A percentile compares a stretch with the other conserved stretches of the same genome.
Conservation (phyloP, 2,113 vertebrate genomes). For the Mobula birostris region DNA sequence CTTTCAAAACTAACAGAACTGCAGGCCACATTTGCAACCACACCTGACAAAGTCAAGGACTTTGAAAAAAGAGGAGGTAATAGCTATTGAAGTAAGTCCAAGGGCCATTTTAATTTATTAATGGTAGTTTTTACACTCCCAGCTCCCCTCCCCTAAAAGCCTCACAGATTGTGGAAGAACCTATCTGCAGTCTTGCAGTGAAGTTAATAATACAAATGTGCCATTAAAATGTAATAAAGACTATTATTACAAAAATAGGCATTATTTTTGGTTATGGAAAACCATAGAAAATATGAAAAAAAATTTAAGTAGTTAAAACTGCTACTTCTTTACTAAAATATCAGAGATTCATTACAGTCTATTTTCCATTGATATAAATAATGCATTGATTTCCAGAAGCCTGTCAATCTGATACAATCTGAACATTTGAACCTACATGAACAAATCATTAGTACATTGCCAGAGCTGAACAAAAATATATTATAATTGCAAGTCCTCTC, state of each 20-base stretch:
- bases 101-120: not conserved
- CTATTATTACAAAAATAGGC: too few species aligned
- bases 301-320: not conserved
- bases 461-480: not conserved
- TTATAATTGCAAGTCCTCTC: not conserved
- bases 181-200: not conserved
- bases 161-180: not conserved
- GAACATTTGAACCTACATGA: not conserved
- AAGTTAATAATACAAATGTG: not conserved
- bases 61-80: not conserved
- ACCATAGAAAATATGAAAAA: not conserved
- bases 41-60: not conserved
- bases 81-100: not conserved
- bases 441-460: not conserved
- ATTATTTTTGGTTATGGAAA: not conserved
- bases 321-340: slow-evolving; percentile 3
- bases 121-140: not conserved
- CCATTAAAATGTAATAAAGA: not conserved
- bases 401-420: slow-evolving; percentile 18
- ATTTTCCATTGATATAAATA: not conserved
- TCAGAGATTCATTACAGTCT: slow-evolving; percentile 11
- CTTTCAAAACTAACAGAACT: not conserved
- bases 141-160: too few species aligned
- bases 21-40: not conserved
- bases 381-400: not conserved